phyloP scores from a whole-genome alignment of 2,113 vertebrate genomes.

The Onychostruthus taczanowskii region DNA sequence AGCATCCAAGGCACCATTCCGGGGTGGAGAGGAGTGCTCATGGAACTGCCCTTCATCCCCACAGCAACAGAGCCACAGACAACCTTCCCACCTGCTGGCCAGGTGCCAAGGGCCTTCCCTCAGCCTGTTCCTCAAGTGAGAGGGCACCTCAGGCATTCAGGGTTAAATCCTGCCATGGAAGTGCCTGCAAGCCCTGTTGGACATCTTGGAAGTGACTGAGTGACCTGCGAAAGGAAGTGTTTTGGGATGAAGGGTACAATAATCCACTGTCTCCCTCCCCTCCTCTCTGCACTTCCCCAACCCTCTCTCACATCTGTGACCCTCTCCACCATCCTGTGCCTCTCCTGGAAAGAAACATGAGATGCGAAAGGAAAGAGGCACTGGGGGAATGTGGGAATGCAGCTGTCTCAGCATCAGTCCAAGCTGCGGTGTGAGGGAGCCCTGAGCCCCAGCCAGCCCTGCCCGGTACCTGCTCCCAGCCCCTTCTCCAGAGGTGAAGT shows the following conservation, averaged over 20 bases:
- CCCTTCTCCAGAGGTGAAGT: slow-evolving; percentile 31
- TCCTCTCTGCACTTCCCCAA: not conserved
- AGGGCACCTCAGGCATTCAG: not conserved
- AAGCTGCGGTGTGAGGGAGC: not conserved
- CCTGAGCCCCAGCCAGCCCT: not conserved
- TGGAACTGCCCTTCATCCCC: not conserved
- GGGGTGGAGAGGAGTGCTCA: not conserved
- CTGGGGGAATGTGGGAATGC: not conserved
- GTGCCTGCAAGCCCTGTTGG: not conserved
- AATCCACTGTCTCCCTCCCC: not conserved
- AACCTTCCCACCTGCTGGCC: fast-evolving
- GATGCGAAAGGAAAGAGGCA: not conserved
- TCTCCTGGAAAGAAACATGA: not conserved
- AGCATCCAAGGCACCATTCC: not conserved
- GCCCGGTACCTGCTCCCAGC: slow-evolving; percentile 10
- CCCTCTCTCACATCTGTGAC: not conserved
- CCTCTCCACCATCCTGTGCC: not conserved
- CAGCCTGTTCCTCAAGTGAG: not conserved
- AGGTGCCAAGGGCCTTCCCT: not conserved
- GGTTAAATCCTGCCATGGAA: not conserved
- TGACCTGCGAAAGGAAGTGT: not conserved
- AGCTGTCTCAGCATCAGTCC: not conserved
- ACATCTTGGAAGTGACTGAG: not conserved
- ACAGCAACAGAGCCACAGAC: not conserved
- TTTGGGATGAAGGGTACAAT: not conserved